phyloP scores from a whole-genome alignment of 2,113 vertebrate species.

The Desmodus rotundus region DNA sequence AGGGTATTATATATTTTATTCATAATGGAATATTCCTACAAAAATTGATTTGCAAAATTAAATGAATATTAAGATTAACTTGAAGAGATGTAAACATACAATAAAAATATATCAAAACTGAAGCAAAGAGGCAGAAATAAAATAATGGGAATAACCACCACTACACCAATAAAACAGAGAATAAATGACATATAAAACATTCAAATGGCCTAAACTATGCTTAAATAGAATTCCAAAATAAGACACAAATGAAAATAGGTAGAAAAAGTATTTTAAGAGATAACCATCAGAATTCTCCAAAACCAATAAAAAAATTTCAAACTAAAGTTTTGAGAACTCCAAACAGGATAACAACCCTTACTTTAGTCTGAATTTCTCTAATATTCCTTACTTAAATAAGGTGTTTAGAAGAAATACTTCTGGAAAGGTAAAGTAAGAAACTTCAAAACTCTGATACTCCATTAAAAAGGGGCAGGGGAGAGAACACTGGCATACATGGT shows the following conservation, averaged over 20 bases:
- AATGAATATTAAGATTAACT: neutral
- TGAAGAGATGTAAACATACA: neutral
- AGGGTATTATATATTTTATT: neutral
- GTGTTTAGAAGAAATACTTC: neutral
- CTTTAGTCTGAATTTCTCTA: neutral
- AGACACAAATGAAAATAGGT: neutral
- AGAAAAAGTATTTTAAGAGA: neutral
- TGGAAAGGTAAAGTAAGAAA: neutral
- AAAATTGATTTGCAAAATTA: neutral
- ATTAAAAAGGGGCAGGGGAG: neutral
- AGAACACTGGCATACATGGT: neutral
- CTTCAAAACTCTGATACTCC: neutral
- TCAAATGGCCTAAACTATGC: neutral
- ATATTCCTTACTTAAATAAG: neutral
- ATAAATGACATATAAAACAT: neutral
- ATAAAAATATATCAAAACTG: neutral
- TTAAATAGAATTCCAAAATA: neutral
- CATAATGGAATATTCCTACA: neutral
- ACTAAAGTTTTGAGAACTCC: neutral
- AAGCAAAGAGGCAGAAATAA: neutral
- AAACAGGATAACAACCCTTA: neutral
- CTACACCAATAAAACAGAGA: neutral
- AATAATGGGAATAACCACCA: neutral
- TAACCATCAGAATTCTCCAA: neutral
- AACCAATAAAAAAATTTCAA: neutral